Evolutionary conservation across 2,888 invertebrate species (phyloP).

Genomic region (Calephelis perditalis): DNA sequence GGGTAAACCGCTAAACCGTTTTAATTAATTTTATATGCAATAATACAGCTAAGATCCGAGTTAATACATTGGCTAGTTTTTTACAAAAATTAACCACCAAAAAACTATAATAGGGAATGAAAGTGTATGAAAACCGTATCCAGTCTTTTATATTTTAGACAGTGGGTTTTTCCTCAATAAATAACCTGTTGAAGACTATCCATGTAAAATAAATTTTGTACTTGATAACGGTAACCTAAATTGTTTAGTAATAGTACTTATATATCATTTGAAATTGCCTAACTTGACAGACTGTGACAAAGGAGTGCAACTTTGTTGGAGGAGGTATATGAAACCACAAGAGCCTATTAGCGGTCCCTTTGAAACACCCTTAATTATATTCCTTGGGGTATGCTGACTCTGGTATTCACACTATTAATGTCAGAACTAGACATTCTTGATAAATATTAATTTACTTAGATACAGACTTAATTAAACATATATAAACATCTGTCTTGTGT

Average conservation of each 20-base stretch:
- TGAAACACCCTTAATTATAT: slow-evolving; percentile 10
- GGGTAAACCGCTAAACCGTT: too few relatives aligned
- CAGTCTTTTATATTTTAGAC: too few relatives aligned
- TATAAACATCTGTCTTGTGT: too few relatives aligned
- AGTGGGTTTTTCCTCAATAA: too few relatives aligned
- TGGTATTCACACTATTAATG: slow-evolving; percentile 6
- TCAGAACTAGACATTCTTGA: slow-evolving; percentile 13
- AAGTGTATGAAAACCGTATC: too few relatives aligned
- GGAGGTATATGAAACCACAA: slow-evolving; percentile 4
- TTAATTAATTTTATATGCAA: too few relatives aligned
- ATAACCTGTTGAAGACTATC: too few relatives aligned
- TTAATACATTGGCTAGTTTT: too few relatives aligned
- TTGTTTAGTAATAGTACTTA: background rate
- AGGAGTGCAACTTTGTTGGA: slow-evolving; percentile 1
- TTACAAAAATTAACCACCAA: too few relatives aligned
- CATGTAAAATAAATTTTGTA: too few relatives aligned
- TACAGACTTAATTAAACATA: background rate
- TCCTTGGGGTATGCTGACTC: slow-evolving; percentile 2
- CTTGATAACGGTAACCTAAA: background rate
- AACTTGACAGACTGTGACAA: background rate
- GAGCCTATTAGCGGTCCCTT: slow-evolving; percentile 9
- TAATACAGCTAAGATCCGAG: too few relatives aligned
- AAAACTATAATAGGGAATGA: too few relatives aligned
- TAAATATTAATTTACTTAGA: background rate
- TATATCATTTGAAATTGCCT: background rate